Conservation (phyloP, 2,113 vertebrate species). For the Pterophyllum scalare region DNA sequence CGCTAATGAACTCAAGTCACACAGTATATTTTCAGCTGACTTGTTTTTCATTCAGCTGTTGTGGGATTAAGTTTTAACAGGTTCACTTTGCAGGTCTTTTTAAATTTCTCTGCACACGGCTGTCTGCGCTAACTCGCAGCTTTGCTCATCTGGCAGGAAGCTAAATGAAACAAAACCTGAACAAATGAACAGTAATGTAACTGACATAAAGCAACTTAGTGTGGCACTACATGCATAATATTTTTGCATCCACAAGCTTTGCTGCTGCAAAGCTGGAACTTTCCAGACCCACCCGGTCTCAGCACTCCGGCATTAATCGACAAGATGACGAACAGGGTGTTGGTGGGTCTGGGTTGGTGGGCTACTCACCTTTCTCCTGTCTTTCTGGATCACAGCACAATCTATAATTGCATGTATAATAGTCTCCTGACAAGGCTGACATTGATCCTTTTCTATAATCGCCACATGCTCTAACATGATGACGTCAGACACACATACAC, state of each 20-base stretch:
- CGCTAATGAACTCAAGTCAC: neutral
- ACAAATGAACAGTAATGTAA: neutral
- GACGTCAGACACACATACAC: too few relatives aligned
- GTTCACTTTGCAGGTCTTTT: neutral
- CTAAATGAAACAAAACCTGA: neutral
- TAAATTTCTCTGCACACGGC: neutral
- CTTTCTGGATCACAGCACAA: neutral
- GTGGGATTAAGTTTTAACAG: neutral
- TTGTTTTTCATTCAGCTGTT: neutral
- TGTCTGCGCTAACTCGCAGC: neutral
- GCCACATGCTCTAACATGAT: too few relatives aligned
- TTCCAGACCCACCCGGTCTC: neutral
- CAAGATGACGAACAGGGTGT: neutral
- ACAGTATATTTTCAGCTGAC: neutral
- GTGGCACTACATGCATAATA: neutral
- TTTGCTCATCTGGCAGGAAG: neutral
- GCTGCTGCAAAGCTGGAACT: neutral
- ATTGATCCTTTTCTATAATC: too few relatives aligned
- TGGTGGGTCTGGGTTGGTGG: neutral
- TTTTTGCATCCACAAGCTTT: neutral
- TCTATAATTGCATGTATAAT: neutral
- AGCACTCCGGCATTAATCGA: neutral
- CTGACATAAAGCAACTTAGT: neutral
- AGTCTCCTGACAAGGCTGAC: too few relatives aligned
- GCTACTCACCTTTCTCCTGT: neutral